phyloP scores from a whole-genome alignment of 2,888 invertebrate species.

The Drosophila anomelani region DNA sequence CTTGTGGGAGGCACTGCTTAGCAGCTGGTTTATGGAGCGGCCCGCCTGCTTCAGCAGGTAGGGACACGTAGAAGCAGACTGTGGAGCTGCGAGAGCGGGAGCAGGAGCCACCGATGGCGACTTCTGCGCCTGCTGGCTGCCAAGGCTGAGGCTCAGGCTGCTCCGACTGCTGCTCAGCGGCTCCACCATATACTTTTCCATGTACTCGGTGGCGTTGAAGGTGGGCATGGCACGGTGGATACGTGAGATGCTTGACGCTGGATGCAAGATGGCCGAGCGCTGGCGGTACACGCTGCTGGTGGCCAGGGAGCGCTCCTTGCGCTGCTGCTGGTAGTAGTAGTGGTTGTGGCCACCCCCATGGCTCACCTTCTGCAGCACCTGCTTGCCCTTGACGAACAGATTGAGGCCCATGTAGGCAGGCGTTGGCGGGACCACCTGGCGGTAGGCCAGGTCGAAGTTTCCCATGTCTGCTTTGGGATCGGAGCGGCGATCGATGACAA shows the following conservation, averaged over 20 bases:
- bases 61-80: slow-evolving; percentile 49
- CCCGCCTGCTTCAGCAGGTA: slow-evolving; percentile 69
- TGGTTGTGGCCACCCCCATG: slow-evolving; percentile 55
- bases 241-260: slow-evolving; percentile 67
- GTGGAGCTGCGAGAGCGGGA: slow-evolving; percentile 2
- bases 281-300: slow-evolving; percentile 71
- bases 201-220: slow-evolving; percentile 82
- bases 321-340: slow-evolving; percentile 67
- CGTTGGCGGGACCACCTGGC: slow-evolving; percentile 90
- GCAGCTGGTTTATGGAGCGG: slow-evolving; percentile 71
- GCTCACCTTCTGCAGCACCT: slow-evolving; percentile 77
- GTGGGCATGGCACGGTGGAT: slow-evolving; percentile 82
- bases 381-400: slow-evolving; percentile 83
- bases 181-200: slow-evolving; percentile 77
- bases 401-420: slow-evolving; percentile 91
- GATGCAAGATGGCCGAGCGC: slow-evolving; percentile 58
- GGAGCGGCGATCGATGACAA: slow-evolving; percentile 90
- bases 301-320: slow-evolving; percentile 74
- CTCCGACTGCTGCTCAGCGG: slow-evolving; percentile 71
- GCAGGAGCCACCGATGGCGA: slow-evolving; percentile 16
- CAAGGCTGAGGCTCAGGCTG: slow-evolving; percentile 66
- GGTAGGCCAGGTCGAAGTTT: slow-evolving; percentile 91
- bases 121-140: slow-evolving; percentile 47
- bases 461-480: slow-evolving; percentile 92
- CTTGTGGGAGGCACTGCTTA: slow-evolving; percentile 56